These are phyloP conservation scores for Aleiodes leptofemur DNA, from an alignment of 2,888 invertebrate species.

Conservation along the genomic window DNA sequence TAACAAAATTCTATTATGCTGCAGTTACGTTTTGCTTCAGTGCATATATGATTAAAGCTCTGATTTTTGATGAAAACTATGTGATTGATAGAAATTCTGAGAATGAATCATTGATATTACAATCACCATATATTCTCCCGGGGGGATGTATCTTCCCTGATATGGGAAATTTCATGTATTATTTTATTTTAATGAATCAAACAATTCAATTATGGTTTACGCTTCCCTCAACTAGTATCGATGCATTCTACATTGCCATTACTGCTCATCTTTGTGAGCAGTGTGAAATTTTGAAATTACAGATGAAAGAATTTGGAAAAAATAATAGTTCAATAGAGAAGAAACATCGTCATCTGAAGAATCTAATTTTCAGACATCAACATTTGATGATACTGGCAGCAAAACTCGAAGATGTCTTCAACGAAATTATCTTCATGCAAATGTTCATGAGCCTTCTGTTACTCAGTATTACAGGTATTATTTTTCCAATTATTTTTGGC, in stretches of 20 bases:
- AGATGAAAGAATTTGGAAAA: slow-evolving; percentile 49
- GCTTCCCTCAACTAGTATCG: slow-evolving; percentile 53
- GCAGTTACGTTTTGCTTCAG: neutral
- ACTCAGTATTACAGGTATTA: slow-evolving; percentile 56
- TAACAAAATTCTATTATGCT: slow-evolving; percentile 43
- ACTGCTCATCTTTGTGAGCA: slow-evolving; percentile 62
- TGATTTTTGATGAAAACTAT: slow-evolving; percentile 20
- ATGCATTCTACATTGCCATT: slow-evolving; percentile 56
- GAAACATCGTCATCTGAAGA: slow-evolving; percentile 44
- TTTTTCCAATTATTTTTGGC: neutral
- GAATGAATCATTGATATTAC: slow-evolving; percentile 44
- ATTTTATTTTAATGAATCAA: slow-evolving; percentile 44
- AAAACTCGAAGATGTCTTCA: slow-evolving; percentile 54
- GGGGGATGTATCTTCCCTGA: slow-evolving; percentile 53
- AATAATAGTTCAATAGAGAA: slow-evolving; percentile 16
- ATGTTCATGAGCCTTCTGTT: slow-evolving; percentile 54
- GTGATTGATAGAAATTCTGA: neutral
- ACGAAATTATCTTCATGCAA: slow-evolving; percentile 58
- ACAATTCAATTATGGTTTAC: slow-evolving; percentile 50
- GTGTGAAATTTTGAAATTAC: slow-evolving; percentile 58
- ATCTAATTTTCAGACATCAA: slow-evolving; percentile 53
- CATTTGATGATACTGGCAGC: slow-evolving; percentile 52
- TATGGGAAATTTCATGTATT: slow-evolving; percentile 49
- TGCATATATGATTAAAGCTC: slow-evolving; percentile 8
- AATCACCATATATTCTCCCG: slow-evolving; percentile 52